Base-by-base conservation (phyloP, 2,888 invertebrate species). In the Zeuzera pyrina region DNA sequence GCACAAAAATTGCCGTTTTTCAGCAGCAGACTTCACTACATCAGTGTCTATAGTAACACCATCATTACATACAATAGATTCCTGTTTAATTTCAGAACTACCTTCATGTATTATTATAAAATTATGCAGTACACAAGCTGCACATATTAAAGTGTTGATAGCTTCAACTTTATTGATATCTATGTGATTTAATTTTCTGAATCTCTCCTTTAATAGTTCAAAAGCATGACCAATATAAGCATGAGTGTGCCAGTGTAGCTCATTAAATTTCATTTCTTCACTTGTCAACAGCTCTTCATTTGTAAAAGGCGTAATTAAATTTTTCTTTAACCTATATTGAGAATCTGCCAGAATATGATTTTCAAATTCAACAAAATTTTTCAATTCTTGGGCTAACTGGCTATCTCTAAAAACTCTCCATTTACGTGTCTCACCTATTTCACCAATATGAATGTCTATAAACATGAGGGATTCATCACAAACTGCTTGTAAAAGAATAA, bases 261-360 rank as follows among this genome's bases (percentile, higher is more conserved):
- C 74, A 61, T 83, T 83, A 41, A 76, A 81, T 45, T 72, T 81
- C 64, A 77, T 77, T 46, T 83, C 81, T 48, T 83, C 83, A 49
- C 56, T 65, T 22, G 78, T 77, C 29, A 79, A 45, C 26, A 77
- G 37, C 38, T 79, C 76, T 38, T 76, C 74, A 52, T 65, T 67
- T 12, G 68, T 59, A 51, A 68, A 83, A 25, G 83, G 79, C 33
- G 72, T 79, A 3, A 83, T 68, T 34, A 83, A 49, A 48, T 76
- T 77, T 31, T 65, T 72, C 39, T 49, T 51, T 24, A 81, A 49
- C 44, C 65, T 79, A 46, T 79, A 81, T 30, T 74, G 67, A 15
- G 68, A 58, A 43, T 72, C 70, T 10, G 78, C 83, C 30, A 83
- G 48, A 37, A 83, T 64, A 39, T 83, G 83, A 45, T 76, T 78